Conservation (phyloP, 2,797 vertebrate species). For the Phoebastria nigripes region DNA sequence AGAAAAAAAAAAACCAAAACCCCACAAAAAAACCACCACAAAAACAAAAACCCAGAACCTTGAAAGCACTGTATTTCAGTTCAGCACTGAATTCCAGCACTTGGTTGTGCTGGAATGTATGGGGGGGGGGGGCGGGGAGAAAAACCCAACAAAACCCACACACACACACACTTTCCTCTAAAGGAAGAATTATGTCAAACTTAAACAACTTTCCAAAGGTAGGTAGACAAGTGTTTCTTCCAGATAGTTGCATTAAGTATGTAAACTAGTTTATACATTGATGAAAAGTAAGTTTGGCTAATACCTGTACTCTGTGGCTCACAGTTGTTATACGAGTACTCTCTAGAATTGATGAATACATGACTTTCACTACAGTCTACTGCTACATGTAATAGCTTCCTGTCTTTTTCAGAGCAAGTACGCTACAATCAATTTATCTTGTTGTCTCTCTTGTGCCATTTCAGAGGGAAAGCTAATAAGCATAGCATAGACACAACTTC, state of each 20-base stretch:
- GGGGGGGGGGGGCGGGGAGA: rapidly evolving
- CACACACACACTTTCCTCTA: neutral
- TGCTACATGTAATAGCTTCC: neutral
- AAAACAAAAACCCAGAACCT: neutral
- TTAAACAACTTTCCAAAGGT: neutral
- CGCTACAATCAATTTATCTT: neutral
- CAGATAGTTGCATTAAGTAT: neutral
- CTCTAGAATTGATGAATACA: neutral
- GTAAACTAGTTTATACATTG: neutral
- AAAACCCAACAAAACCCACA: neutral
- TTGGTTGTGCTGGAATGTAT: neutral
- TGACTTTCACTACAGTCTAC: neutral
- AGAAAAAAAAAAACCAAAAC: neutral
- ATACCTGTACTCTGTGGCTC: neutral
- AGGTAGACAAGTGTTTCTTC: neutral
- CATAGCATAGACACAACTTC: neutral
- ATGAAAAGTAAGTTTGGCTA: neutral
- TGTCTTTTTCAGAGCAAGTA: neutral
- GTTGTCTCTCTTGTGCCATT: neutral
- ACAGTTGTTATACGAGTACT: neutral
- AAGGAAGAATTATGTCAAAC: neutral
- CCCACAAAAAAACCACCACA: neutral
- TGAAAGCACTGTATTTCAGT: neutral
- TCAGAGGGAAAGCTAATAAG: neutral
- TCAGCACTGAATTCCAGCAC: neutral